phyloP scores from a whole-genome alignment of 2,888 invertebrate genomes.

The Tinea trinotella region DNA sequence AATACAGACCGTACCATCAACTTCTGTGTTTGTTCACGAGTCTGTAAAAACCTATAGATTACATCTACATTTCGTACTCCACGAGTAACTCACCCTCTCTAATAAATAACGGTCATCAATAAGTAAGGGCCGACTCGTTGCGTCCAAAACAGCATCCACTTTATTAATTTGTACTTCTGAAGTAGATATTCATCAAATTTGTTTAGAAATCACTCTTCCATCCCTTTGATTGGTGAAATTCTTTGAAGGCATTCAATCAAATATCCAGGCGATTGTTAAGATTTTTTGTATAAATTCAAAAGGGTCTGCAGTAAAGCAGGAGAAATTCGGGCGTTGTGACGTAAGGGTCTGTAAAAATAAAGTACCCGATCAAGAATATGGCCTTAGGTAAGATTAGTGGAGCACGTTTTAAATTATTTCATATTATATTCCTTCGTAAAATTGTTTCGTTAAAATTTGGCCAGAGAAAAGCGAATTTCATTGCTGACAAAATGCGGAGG shows the following conservation, averaged over 20 bases:
- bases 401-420: slow-evolving; percentile 1
- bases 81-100: slow-evolving; percentile 35
- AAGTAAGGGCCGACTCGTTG: slow-evolving; percentile 39
- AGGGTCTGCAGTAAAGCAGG: neutral
- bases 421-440: slow-evolving; percentile 3
- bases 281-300: neutral
- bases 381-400: neutral
- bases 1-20: no score
- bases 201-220: slow-evolving; percentile 21
- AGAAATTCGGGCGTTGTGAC: neutral
- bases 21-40: no score
- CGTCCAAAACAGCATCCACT: slow-evolving; percentile 39
- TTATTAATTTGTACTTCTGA: slow-evolving; percentile 35
- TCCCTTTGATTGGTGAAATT: slow-evolving; percentile 8
- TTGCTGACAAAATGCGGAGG: slow-evolving; percentile 49
- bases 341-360: slow-evolving; percentile 3
- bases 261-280: neutral
- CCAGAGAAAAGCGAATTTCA: slow-evolving; percentile 41
- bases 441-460: slow-evolving; percentile 33
- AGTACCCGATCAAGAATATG: neutral
- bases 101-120: slow-evolving; percentile 61
- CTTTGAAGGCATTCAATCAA: slow-evolving; percentile 6
- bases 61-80: slow-evolving; percentile 37
- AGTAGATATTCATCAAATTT: slow-evolving; percentile 22
- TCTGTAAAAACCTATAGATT: slow-evolving; percentile 11